Conservation (phyloP, 2,113 vertebrate species). For the Naja naja region DNA sequence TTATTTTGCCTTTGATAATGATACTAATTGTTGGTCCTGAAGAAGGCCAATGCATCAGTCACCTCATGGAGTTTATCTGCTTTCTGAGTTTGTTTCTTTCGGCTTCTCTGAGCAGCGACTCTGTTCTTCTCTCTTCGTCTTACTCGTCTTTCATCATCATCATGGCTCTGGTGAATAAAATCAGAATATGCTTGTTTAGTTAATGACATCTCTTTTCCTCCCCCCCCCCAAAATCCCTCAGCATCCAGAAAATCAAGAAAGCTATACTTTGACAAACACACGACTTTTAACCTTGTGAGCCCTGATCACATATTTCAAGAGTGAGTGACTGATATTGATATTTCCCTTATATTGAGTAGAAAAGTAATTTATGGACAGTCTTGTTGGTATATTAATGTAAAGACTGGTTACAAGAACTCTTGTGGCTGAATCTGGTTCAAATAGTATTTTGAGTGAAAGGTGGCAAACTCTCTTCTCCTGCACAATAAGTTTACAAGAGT, state of each 20-base stretch:
- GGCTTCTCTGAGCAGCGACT: conserved; percentile 89
- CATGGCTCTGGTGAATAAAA: conserved; percentile 70
- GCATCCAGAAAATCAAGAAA: accelerated
- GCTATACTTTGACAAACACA: accelerated
- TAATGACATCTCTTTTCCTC: neutral
- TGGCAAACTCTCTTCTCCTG: neutral
- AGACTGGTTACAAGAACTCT: neutral
- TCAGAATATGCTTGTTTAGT: neutral
- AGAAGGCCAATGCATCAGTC: conserved; percentile 20
- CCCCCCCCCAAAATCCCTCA: neutral
- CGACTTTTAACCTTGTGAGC: accelerated
- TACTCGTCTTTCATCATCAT: conserved; percentile 78
- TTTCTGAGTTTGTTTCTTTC: conserved; percentile 91
- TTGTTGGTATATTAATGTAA: no score
- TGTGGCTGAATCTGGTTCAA: neutral
- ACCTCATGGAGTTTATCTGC: conserved; percentile 92
- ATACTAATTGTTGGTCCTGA: neutral
- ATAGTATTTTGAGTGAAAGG: neutral
- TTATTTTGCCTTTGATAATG: neutral
- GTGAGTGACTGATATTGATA: neutral
- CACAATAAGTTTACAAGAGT: neutral
- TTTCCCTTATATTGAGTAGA: accelerated
- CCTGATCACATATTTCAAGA: neutral
- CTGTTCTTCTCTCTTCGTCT: conserved; percentile 91
- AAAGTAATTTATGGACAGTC: neutral